A percentile compares a stretch with the other conserved stretches of the same genome.
Conservation (phyloP, 92 coral and sea anemone species). For the Phenganax marumi region DNA sequence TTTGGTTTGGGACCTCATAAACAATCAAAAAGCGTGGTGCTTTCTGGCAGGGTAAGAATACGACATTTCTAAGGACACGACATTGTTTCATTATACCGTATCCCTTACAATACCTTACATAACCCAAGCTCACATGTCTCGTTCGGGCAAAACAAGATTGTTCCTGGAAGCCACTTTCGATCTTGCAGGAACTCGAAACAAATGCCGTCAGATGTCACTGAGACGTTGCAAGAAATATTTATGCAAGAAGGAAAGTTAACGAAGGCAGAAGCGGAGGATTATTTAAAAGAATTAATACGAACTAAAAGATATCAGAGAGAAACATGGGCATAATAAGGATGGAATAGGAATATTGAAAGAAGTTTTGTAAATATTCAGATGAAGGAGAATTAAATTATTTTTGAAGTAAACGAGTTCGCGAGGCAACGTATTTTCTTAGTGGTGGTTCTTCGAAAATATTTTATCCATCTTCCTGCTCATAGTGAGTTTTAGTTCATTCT, state of each 20-base stretch:
- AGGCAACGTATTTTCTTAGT: neutral
- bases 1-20: conserved; percentile 76
- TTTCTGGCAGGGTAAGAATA: conserved; percentile 80
- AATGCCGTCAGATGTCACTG: conserved; percentile 86
- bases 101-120: neutral
- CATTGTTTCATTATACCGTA: neutral
- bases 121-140: neutral
- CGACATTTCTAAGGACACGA: too few species aligned
- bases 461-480: conserved; percentile 5
- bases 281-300: conserved; percentile 64
- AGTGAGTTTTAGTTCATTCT: neutral
- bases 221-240: conserved; percentile 70
- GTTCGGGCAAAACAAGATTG: too few species aligned
- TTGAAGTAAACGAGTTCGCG: neutral
- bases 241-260: conserved; percentile 71
- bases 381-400: neutral
- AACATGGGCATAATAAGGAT: conserved; percentile 72
- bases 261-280: conserved; percentile 60
- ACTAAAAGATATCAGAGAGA: conserved; percentile 81
- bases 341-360: neutral
- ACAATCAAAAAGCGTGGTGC: conserved; percentile 67
- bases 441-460: neutral
- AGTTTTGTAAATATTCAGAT: neutral
- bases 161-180: neutral
- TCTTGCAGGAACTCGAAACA: conserved; percentile 75